Base-by-base conservation (phyloP, 2,797 vertebrate genomes). In the Myoxocephalus aenaeus region DNA sequence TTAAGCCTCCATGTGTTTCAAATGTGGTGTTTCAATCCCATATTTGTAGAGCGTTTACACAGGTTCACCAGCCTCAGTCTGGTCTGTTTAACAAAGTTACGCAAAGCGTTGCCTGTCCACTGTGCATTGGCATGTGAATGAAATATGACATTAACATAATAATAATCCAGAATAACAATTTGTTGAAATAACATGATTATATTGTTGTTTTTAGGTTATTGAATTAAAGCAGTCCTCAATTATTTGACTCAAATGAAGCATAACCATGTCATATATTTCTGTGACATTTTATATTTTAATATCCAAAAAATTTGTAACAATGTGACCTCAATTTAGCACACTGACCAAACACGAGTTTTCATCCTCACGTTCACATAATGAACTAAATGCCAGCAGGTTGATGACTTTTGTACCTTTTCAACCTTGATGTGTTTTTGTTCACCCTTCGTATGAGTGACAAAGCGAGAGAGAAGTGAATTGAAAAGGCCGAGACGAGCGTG, bases 401-500 rank as follows among this genome's bases (percentile, higher is more conserved):
- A 44, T 62, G 14, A n/a, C 38, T 54, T 56, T 42, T 29, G 7
- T 14, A 10, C 15, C 6, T 38, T 36, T 22, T 63, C 32, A 36
- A 27, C 56, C 56, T 53, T 11, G 27, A 8, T 42, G 42, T 65
- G 34, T 62, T 13, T 44, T 65, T 54, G 40, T 38, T 59, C 17
- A 8, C n/a, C 7, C 59, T 44, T 38, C 15, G 8, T 44, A 7
- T 32, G 63, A 53, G 50, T 68, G 40, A 66, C 61, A n/a, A 2
- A 27, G 18, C 32, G 3, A 27, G 9, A 46, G 18, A 14, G 22
- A 34, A 56, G 65, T 56, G 70, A 40, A 71, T 68, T 72, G 50
- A 69, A 75, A 79, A 67, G 27, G 57, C 5, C 0, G 22, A 82
- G 32, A 58, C 46, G 0, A 40, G 59, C 5, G 48, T 75, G 67